Conservation (phyloP, 1,140 invertebrate species). For the Ectropis grisescens region DNA sequence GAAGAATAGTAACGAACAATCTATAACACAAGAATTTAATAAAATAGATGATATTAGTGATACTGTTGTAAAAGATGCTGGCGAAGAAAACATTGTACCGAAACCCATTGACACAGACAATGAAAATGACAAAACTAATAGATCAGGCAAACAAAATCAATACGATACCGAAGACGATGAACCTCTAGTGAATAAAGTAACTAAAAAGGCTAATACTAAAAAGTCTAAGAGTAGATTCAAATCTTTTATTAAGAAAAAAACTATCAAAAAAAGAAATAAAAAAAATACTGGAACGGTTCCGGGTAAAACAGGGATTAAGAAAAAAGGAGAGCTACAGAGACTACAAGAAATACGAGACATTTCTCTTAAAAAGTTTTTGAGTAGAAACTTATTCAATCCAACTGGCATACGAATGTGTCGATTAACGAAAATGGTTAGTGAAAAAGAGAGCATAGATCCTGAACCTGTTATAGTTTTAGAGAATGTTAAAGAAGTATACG, state of each 20-base stretch:
- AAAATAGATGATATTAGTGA: too few relatives aligned
- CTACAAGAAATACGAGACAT: slow-evolving; percentile 73
- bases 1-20: background rate
- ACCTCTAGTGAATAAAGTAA: too few relatives aligned
- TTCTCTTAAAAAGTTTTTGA: slow-evolving; percentile 71
- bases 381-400: slow-evolving; percentile 69
- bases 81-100: too few relatives aligned
- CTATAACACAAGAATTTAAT: too few relatives aligned
- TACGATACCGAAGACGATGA: too few relatives aligned
- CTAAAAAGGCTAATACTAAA: too few relatives aligned
- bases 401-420: slow-evolving; percentile 71
- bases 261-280: slow-evolving; percentile 7
- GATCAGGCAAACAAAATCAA: too few relatives aligned
- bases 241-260: slow-evolving; percentile 3
- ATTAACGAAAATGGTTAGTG: slow-evolving; percentile 47
- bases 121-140: too few relatives aligned
- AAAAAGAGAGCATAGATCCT: slow-evolving; percentile 23
- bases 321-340: slow-evolving; percentile 67
- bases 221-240: too few relatives aligned
- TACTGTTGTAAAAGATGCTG: too few relatives aligned
- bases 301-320: too few relatives aligned
- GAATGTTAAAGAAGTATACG: slow-evolving; percentile 35
- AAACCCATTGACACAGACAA: too few relatives aligned
- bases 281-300: slow-evolving; percentile 12
- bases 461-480: slow-evolving; percentile 29